Conservation (phyloP, 2,888 invertebrate genomes). For the Pyrocoelia pectoralis region DNA sequence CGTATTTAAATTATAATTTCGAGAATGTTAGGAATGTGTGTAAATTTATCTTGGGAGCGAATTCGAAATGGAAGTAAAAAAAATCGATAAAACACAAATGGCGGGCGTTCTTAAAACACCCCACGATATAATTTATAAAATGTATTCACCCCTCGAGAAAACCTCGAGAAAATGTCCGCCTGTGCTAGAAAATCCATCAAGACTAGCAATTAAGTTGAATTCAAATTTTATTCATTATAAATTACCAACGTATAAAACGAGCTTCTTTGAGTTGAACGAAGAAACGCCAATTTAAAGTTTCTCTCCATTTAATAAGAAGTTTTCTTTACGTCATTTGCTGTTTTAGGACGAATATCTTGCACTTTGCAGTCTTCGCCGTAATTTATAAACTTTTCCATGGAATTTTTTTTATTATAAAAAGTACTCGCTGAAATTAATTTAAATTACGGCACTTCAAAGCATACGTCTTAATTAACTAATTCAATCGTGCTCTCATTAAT, state of each 20-base stretch:
- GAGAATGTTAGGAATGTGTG: neutral
- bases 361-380: conserved; percentile 27
- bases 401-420: conserved; percentile 13
- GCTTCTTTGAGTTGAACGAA: conserved; percentile 58
- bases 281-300: conserved; percentile 62
- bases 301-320: conserved; percentile 44
- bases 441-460: neutral
- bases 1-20: neutral
- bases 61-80: conserved; percentile 41
- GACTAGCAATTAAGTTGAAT: conserved; percentile 61
- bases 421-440: neutral
- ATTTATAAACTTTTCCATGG: conserved; percentile 27
- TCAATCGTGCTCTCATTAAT: too few species aligned
- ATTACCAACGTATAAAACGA: conserved; percentile 61
- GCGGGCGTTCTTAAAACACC: conserved; percentile 55
- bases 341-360: conserved; percentile 18
- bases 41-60: neutral
- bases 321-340: conserved; percentile 32
- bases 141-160: conserved; percentile 53
- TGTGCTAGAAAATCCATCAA: conserved; percentile 58
- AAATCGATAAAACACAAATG: conserved; percentile 58
- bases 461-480: conserved; percentile 1
- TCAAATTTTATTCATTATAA: conserved; percentile 63
- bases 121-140: conserved; percentile 52
- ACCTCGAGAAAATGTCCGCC: conserved; percentile 54